phyloP scores from a whole-genome alignment of 1,140 invertebrate species.

The Frieseomelitta varia region DNA sequence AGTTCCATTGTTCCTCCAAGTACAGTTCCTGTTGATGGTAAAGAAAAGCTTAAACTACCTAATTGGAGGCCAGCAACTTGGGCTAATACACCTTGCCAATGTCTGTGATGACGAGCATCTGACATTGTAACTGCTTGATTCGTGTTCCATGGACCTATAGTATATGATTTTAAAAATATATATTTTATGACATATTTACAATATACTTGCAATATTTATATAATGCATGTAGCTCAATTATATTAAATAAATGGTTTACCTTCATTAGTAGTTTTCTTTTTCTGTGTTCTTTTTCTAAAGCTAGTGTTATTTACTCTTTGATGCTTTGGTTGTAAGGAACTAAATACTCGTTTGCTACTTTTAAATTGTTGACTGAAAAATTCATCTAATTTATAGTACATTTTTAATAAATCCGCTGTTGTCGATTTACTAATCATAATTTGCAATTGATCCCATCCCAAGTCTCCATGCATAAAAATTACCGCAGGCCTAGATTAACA shows the following conservation, averaged over 20 bases:
- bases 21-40: conserved; percentile 87
- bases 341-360: conserved; percentile 95
- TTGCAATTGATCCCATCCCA: conserved; percentile 97
- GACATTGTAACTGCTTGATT: conserved; percentile 79
- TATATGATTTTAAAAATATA: conserved; percentile 22
- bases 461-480: conserved; percentile 95
- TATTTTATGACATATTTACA: conserved; percentile 18
- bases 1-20: conserved; percentile 96
- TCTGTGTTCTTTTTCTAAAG: conserved; percentile 80
- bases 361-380: conserved; percentile 98
- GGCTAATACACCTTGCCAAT: conserved; percentile 93
- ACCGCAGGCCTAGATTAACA: conserved; percentile 88
- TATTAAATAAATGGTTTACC: conserved; percentile 62
- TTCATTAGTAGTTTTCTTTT: conserved; percentile 74
- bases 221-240: not conserved
- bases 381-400: conserved; percentile 97
- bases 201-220: not conserved
- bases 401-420: conserved; percentile 97
- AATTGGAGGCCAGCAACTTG: conserved; percentile 89
- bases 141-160: conserved; percentile 71
- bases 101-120: conserved; percentile 92
- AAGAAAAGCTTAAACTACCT: conserved; percentile 85
- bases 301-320: conserved; percentile 81
- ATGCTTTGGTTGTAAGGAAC: conserved; percentile 86
- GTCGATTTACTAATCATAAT: conserved; percentile 98